Evolutionary conservation across 2,113 vertebrate genomes (phyloP), one percentile per base, ranked within the genome.

Genomic region (Butastur rufipennis): DNA sequence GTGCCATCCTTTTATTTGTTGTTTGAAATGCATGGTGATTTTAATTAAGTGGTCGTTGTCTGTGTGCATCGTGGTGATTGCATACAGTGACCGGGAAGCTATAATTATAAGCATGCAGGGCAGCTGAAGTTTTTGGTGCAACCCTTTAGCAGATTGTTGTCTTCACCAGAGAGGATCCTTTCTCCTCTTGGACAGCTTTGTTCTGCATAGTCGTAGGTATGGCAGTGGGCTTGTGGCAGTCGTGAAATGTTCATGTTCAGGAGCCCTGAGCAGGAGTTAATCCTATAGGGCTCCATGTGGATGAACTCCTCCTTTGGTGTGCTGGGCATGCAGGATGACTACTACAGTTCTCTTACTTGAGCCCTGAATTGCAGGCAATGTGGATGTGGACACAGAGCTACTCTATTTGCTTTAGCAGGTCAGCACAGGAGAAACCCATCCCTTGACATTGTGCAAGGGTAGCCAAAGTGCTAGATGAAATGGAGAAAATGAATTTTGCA

Each of bases 41-140:
- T 97, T 96, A 97, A 97, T 97, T 97, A 95, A 92, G 67, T 7
- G 1, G 38, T 84, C 32, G 9, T 89, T 90, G 68, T 93, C 75
- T 71, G 15, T 53, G 56, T 89, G 48, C 43, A 45, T 86, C 1
- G 0, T 65, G 55, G 45, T 77, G 43, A 45, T 58, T 91, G 63
- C 26, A 86, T 68, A 73, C 9, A 0, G 43, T 74, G 84, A 91
- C 42, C 75, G 79, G 34, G 61, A 17, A 82, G 43, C 48, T 96
- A 32, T 88, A 95, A 88, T 82, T 97, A 42, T 27, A 94, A 86
- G 34, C 1, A 6, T 67, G 55, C 8, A 63, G 38, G 55, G 36
- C 52, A 83, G 80, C 40, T 73, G 72, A 62, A 89, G 31, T 38
- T 80, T 90, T 75, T 93, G 19, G 52, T 93, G 32, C 19, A 53